Conservation (phyloP, 2,888 invertebrate species). For the Hylaea fasciaria region DNA sequence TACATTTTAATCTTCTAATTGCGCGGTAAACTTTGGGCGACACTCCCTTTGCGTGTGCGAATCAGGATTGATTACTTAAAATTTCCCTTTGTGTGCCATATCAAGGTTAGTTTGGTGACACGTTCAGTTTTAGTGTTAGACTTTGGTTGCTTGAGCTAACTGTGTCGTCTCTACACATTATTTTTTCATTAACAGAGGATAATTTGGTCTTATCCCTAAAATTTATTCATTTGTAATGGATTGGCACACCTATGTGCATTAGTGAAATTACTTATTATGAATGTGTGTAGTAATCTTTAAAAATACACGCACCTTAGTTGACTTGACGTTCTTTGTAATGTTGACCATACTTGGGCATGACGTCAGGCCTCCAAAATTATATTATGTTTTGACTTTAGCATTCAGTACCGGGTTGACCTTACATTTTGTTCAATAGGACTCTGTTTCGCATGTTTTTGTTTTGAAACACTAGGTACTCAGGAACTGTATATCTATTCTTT, state of each 20-base stretch:
- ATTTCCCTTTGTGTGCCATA: constrained; percentile 30
- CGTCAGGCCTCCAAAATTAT: constrained; percentile 36
- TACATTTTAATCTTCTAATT: constrained; percentile 56
- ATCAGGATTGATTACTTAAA: constrained; percentile 49
- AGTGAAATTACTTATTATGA: not conserved
- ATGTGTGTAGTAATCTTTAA: not conserved
- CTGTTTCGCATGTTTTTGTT: constrained; percentile 44
- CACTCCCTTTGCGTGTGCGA: constrained; percentile 65
- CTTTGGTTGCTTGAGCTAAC: not conserved
- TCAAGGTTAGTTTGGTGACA: constrained; percentile 37
- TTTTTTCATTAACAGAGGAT: too few relatives aligned
- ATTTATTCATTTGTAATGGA: too few relatives aligned
- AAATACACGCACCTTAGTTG: not conserved
- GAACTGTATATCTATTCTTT: constrained; percentile 44
- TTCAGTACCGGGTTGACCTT: constrained; percentile 34
- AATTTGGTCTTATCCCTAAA: too few relatives aligned
- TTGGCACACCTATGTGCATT: too few relatives aligned
- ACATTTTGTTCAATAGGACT: constrained; percentile 41
- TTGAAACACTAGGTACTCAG: constrained; percentile 28
- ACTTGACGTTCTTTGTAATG: constrained; percentile 9
- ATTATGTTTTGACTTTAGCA: constrained; percentile 43
- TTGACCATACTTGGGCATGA: constrained; percentile 37
- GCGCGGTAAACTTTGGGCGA: constrained; percentile 49
- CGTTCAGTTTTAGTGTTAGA: constrained; percentile 19
- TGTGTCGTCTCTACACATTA: not conserved